phyloP scores from a whole-genome alignment of 2,888 invertebrate species.

The Clunio marinus region DNA sequence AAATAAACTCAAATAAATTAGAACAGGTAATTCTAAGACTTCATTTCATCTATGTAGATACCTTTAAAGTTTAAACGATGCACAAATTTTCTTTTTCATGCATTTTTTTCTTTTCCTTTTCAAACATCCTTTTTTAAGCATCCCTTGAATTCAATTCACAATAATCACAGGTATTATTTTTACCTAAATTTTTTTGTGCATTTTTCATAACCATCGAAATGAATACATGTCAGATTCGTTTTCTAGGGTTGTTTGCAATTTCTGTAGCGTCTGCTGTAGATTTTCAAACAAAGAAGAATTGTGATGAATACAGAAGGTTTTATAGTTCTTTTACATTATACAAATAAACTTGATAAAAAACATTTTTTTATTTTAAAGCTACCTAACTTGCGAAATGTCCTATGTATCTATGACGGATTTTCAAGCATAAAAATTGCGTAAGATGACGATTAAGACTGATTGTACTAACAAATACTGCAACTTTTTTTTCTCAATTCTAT shows the following conservation, averaged over 20 bases:
- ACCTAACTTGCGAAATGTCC: too few species aligned
- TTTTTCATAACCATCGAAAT: neutral
- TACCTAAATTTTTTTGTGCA: neutral
- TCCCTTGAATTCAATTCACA: slow-evolving; percentile 19
- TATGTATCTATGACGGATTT: neutral
- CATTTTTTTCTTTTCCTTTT: slow-evolving; percentile 33
- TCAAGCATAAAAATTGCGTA: neutral
- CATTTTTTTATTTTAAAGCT: too few species aligned
- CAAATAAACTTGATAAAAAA: too few species aligned
- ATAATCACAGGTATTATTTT: slow-evolving; percentile 17
- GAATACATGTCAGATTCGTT: slow-evolving; percentile 7
- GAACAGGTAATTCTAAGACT: slow-evolving; percentile 32
- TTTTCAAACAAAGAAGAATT: neutral
- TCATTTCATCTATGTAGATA: too few species aligned
- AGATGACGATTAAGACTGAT: neutral
- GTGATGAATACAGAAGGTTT: too few species aligned
- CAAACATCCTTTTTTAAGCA: slow-evolving; percentile 31
- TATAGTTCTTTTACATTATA: too few species aligned
- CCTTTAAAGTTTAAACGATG: slow-evolving; percentile 13
- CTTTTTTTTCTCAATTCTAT: too few species aligned
- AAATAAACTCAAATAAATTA: slow-evolving; percentile 33
- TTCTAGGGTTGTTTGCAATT: too few species aligned
- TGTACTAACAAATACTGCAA: neutral
- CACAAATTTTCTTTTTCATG: slow-evolving; percentile 34
- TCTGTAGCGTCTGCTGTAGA: too few species aligned